phyloP scores from a whole-genome alignment of 2,113 vertebrate genomes.

The Bufo gargarizans region DNA sequence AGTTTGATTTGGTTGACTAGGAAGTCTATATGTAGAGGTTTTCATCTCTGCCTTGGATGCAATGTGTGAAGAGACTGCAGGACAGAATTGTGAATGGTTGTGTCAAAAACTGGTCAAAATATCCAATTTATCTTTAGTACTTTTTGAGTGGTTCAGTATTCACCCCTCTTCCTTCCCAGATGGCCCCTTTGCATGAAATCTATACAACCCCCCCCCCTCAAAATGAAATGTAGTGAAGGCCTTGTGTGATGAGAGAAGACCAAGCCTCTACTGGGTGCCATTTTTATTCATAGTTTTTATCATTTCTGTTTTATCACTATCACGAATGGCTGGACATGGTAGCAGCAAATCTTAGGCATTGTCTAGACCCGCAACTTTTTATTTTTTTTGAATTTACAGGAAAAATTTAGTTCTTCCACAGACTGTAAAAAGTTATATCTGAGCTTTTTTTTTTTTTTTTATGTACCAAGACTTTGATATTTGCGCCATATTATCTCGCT shows the following conservation, averaged over 20 bases:
- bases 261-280: not conserved
- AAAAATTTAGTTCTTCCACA: not conserved
- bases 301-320: not conserved
- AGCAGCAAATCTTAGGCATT: not conserved
- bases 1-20: not conserved
- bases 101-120: not conserved
- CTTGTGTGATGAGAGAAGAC: not conserved
- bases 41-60: conserved; percentile 11
- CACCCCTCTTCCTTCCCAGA: not conserved
- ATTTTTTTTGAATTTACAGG: not conserved
- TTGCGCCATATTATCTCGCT: not conserved
- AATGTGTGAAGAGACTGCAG: not conserved
- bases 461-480: not conserved
- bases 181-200: not conserved
- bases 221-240: not conserved
- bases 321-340: not conserved
- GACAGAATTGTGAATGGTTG: conserved; percentile 2
- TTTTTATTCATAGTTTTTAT: not conserved
- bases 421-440: not conserved
- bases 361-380: not conserved
- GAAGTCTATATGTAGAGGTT: not conserved
- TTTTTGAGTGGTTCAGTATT: conserved; percentile 11
- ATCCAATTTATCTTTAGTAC: not conserved
- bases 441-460: not conserved
- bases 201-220: not conserved